phyloP scores from a whole-genome alignment of 2,888 invertebrate genomes.

The Argyra leucocephala region DNA sequence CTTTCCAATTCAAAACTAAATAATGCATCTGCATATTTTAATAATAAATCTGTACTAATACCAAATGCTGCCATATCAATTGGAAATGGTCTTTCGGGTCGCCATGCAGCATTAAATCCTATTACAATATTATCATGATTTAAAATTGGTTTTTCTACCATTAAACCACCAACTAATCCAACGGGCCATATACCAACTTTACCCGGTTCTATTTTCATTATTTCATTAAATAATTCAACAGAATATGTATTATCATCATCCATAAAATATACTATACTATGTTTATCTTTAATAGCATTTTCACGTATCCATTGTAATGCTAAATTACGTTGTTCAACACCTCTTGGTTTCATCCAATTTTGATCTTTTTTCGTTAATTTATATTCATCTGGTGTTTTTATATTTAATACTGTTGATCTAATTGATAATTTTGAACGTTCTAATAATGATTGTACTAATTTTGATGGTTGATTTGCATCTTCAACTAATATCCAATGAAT shows the following conservation, averaged over 20 bases:
- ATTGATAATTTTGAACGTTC: conserved; percentile 38
- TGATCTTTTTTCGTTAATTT: conserved; percentile 57
- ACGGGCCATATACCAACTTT: conserved; percentile 89
- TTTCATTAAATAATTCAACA: conserved; percentile 81
- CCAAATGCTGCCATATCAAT: conserved; percentile 98
- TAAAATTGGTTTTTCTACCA: conserved; percentile 83
- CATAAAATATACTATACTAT: conserved; percentile 77
- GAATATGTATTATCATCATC: conserved; percentile 96
- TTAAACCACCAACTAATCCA: conserved; percentile 87
- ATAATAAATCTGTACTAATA: conserved; percentile 65
- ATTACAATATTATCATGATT: conserved; percentile 49
- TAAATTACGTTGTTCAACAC: conserved; percentile 81
- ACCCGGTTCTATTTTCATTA: conserved; percentile 60
- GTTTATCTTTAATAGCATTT: conserved; percentile 45
- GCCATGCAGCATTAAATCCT: conserved; percentile 68
- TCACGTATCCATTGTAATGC: conserved; percentile 65
- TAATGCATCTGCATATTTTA: conserved; percentile 59
- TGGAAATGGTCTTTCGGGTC: conserved; percentile 84
- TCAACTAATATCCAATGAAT: conserved; percentile 91
- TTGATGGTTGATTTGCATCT: conserved; percentile 56
- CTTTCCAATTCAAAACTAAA: conserved; percentile 79
- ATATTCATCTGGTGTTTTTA: conserved; percentile 59
- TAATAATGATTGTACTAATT: conserved; percentile 62
- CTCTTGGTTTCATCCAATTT: conserved; percentile 71
- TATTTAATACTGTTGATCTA: conserved; percentile 54